Evolutionary conservation across 2,113 vertebrate genomes (phyloP).

Genomic region (Varanus komodoensis): DNA sequence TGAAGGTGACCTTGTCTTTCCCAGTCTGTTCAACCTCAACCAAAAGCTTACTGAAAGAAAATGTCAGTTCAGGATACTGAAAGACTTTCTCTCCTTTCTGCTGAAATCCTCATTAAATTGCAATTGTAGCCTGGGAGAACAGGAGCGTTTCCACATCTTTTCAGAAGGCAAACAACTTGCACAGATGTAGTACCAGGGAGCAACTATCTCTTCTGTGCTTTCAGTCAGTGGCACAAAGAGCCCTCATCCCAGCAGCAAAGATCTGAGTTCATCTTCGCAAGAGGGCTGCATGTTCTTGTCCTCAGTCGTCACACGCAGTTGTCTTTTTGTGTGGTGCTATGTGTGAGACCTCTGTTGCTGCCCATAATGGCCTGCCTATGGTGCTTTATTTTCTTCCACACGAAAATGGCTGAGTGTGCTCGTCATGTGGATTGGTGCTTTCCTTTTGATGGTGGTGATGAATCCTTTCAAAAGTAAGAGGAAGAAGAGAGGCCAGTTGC

Average conservation of each 20-base stretch:
- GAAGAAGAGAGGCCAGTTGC: background rate
- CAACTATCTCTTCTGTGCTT: background rate
- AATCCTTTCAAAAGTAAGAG: background rate
- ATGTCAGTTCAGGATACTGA: background rate
- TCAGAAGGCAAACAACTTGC: background rate
- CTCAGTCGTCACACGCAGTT: background rate
- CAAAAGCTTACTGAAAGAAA: background rate
- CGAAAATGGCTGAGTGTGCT: background rate
- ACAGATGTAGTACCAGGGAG: background rate
- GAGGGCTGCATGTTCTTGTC: background rate
- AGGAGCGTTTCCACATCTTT: background rate
- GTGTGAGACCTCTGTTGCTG: background rate
- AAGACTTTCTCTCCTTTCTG: background rate
- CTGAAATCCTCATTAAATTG: constrained; percentile 4
- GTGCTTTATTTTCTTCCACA: background rate
- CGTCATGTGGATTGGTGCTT: background rate
- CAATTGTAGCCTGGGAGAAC: background rate
- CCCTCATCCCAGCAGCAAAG: background rate
- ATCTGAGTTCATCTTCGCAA: background rate
- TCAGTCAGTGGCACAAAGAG: background rate
- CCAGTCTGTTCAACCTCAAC: background rate
- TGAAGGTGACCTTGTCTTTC: constrained; percentile 13
- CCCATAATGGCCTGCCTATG: background rate
- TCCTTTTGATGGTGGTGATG: background rate
- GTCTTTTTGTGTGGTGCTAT: background rate